A percentile compares a stretch with the other conserved stretches of the same genome.
Conservation (phyloP, 2,888 invertebrate species). For the Macrostomum cliftonense region DNA sequence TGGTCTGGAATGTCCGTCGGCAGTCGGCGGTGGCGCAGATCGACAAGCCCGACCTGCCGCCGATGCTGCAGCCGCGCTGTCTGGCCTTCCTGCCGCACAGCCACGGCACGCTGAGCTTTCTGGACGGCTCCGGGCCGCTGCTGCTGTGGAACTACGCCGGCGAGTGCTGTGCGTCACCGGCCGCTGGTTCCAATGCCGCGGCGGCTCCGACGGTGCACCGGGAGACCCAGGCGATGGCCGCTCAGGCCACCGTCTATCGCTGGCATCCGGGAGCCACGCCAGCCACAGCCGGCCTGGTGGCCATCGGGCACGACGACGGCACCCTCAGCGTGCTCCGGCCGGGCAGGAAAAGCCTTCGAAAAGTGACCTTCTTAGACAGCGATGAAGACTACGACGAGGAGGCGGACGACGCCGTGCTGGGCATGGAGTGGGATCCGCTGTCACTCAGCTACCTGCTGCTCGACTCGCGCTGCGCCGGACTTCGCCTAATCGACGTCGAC, state of each 20-base stretch:
- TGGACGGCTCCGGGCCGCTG: conserved; percentile 25
- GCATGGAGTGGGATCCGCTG: conserved; percentile 37
- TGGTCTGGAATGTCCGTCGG: conserved; percentile 32
- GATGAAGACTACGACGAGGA: no score
- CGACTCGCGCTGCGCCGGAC: conserved; percentile 22
- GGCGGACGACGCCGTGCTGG: conserved; percentile 22
- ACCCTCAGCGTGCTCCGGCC: conserved; percentile 15
- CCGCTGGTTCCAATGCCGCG: no score
- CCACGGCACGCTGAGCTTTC: conserved; percentile 17
- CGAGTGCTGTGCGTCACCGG: no score
- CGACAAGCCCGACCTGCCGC: neutral
- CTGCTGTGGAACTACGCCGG: conserved; percentile 20
- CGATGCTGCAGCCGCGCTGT: conserved; percentile 1
- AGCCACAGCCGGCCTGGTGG: conserved; percentile 21
- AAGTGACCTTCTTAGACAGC: no score
- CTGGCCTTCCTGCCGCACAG: neutral
- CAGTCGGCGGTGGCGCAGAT: no score
- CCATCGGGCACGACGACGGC: conserved; percentile 34
- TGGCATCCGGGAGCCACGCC: conserved; percentile 23
- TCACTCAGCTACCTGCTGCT: conserved; percentile 33
- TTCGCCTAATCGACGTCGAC: conserved; percentile 23
- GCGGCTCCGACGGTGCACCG: neutral
- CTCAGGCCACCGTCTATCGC: conserved; percentile 8
- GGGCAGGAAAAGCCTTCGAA: no score
- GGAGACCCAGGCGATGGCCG: conserved; percentile 1